phyloP scores from a whole-genome alignment of 2,797 vertebrate genomes.

The Paratrypauchen microcephalus region DNA sequence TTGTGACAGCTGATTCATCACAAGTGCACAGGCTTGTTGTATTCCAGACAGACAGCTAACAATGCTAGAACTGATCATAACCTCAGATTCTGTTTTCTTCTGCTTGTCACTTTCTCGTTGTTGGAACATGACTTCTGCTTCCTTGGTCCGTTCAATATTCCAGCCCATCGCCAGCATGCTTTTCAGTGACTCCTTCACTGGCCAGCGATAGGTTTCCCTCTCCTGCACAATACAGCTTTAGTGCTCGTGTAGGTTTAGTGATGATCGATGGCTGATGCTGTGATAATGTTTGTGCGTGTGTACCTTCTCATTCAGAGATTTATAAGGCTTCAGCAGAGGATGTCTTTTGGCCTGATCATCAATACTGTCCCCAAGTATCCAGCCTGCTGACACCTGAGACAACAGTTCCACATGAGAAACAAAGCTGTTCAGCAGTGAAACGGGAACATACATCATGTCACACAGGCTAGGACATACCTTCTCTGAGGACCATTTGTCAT shows the following conservation, averaged over 20 bases:
- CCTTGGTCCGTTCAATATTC: constrained; percentile 93
- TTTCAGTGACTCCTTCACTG: constrained; percentile 93
- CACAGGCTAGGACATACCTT: constrained; percentile 79
- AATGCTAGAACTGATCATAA: neutral
- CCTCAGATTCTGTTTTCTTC: constrained; percentile 85
- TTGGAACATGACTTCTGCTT: constrained; percentile 87
- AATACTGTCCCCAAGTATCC: constrained; percentile 88
- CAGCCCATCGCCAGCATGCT: constrained; percentile 94
- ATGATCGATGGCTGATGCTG: neutral
- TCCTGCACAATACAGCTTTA: constrained; percentile 76
- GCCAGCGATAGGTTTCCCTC: constrained; percentile 96
- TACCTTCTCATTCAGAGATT: constrained; percentile 96
- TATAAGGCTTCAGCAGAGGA: constrained; percentile 91
- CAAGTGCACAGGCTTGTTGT: neutral
- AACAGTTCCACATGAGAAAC: constrained; percentile 11
- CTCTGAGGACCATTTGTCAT: constrained; percentile 96
- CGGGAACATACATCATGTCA: neutral
- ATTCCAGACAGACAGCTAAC: neutral
- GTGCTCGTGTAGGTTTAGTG: neutral
- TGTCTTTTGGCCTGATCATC: constrained; percentile 92
- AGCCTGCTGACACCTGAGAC: constrained; percentile 86
- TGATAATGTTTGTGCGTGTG: neutral
- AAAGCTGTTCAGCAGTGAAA: neutral
- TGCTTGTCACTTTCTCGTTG: constrained; percentile 93
- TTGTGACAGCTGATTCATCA: neutral